Percentiles rank a stretch among this genome's conserved stretches.
phyloP scores from a whole-genome alignment of 2,888 invertebrate species.

The Meliscaeva auricollis region DNA sequence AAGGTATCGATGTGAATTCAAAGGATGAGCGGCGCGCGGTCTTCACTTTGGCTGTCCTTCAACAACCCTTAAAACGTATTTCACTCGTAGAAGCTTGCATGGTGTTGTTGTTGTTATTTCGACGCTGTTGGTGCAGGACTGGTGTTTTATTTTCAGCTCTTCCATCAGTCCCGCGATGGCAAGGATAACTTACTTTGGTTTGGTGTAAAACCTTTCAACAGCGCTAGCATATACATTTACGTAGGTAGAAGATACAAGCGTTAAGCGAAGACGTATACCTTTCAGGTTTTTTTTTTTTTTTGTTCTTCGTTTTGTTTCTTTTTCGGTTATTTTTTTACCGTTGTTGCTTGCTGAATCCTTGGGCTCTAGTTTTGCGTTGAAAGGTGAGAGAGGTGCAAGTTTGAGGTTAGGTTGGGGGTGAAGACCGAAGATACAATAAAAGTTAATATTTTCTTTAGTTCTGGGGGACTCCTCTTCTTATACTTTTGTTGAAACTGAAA shows the following conservation, averaged over 20 bases:
- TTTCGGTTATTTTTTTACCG: not conserved
- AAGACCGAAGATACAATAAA: slow-evolving; percentile 49
- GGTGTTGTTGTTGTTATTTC: not conserved
- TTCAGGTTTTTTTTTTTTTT: slow-evolving; percentile 34
- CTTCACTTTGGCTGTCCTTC: slow-evolving; percentile 44
- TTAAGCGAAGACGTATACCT: slow-evolving; percentile 26
- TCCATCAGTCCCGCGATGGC: slow-evolving; percentile 49
- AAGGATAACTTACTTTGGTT: slow-evolving; percentile 69
- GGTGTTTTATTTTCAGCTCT: slow-evolving; percentile 42
- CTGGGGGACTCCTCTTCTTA: slow-evolving; percentile 46
- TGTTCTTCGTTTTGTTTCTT: too few relatives aligned
- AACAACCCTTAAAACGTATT: slow-evolving; percentile 61
- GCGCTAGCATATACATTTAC: slow-evolving; percentile 30
- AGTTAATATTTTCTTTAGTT: slow-evolving; percentile 74
- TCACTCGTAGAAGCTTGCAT: slow-evolving; percentile 36
- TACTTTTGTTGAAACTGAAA: too few relatives aligned
- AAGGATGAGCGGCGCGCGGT: slow-evolving; percentile 9
- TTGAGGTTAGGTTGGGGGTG: slow-evolving; percentile 37
- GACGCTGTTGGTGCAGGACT: slow-evolving; percentile 7
- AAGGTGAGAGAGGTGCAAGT: slow-evolving; percentile 29
- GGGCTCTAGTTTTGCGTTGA: slow-evolving; percentile 20
- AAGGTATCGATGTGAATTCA: slow-evolving; percentile 54
- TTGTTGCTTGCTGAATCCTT: not conserved
- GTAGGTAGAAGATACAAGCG: not conserved
- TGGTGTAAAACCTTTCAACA: slow-evolving; percentile 70